Conservation (phyloP, 2,797 vertebrate genomes). For the Megaceryle alcyon region DNA sequence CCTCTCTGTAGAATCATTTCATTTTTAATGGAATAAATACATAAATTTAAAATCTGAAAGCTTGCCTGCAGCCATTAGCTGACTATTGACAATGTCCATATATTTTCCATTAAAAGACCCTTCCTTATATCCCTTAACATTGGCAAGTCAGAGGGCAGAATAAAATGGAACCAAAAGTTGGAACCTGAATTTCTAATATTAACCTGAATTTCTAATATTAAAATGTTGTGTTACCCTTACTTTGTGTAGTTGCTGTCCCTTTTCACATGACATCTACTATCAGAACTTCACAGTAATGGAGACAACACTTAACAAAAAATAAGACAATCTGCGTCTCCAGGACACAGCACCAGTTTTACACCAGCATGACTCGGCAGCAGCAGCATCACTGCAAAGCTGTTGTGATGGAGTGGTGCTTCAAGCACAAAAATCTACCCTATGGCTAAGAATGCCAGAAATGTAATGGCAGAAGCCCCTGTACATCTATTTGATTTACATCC, state of each 20-base stretch:
- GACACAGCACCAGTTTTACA: neutral
- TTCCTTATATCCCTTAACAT: neutral
- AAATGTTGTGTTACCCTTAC: neutral
- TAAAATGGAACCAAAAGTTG: neutral
- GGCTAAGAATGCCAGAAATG: neutral
- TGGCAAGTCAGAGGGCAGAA: neutral
- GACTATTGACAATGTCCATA: neutral
- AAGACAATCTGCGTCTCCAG: neutral
- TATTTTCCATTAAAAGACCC: neutral
- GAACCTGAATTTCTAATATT: neutral
- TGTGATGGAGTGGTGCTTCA: neutral
- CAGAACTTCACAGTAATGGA: neutral
- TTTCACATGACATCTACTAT: neutral
- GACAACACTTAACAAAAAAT: neutral
- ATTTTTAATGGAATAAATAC: constrained; percentile 66
- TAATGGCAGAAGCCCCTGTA: neutral
- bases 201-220: neutral
- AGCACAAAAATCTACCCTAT: neutral
- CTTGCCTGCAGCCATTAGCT: constrained; percentile 20
- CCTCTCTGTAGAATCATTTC: neutral
- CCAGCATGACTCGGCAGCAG: rapidly evolving
- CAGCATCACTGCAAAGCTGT: neutral
- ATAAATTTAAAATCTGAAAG: constrained; percentile 42
- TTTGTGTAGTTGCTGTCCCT: neutral
- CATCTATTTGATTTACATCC: neutral